phyloP scores from a whole-genome alignment of 2,888 invertebrate genomes.

The Vannuccia rotundouncinata region DNA sequence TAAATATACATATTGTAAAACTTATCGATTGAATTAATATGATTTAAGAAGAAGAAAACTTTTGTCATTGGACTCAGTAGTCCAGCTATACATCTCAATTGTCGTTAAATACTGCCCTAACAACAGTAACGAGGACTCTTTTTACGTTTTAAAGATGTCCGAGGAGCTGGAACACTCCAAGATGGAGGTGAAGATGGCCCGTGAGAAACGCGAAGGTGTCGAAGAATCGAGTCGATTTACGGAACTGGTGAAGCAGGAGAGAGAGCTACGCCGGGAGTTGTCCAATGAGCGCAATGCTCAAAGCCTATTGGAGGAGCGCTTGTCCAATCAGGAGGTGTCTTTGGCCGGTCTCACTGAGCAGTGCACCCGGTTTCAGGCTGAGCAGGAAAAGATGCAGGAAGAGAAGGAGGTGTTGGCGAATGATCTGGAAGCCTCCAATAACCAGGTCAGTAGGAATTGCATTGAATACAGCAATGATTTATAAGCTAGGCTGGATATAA shows the following conservation, averaged over 20 bases:
- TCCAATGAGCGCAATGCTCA: background rate
- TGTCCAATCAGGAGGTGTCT: background rate
- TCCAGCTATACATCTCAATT: no score
- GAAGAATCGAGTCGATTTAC: background rate
- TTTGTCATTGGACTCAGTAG: no score
- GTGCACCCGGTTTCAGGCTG: background rate
- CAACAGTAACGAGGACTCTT: no score
- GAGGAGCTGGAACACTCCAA: constrained; percentile 9
- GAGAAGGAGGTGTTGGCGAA: background rate
- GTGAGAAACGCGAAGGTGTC: background rate
- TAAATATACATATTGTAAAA: no score
- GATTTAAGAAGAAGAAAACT: no score
- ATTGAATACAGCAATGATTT: no score
- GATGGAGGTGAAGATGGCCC: background rate
- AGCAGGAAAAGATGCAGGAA: background rate
- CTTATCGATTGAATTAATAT: no score
- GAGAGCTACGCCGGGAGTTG: background rate
- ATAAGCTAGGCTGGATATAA: no score
- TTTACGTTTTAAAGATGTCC: background rate
- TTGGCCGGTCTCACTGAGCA: background rate
- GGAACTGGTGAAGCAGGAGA: background rate
- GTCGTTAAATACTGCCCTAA: no score
- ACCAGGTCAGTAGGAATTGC: no score
- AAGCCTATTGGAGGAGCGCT: background rate
- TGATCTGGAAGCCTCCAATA: background rate